Conservation (phyloP, 2,797 vertebrate species). For the Xenops minutus region DNA sequence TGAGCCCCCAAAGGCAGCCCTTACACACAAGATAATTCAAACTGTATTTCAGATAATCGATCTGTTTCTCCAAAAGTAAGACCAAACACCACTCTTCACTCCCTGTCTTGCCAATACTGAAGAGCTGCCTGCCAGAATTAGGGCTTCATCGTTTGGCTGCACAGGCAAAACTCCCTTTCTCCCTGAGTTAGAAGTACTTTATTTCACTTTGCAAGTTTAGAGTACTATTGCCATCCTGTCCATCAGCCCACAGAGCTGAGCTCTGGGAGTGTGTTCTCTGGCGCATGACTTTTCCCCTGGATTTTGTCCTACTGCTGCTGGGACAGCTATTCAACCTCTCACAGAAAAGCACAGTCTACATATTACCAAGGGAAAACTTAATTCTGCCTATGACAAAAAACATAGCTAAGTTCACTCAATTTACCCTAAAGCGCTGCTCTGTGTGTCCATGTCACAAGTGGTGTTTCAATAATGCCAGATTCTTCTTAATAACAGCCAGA, state of each 20-base stretch:
- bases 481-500: not conserved
- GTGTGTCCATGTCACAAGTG: not conserved
- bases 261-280: not conserved
- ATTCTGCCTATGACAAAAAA: not conserved
- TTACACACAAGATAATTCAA: not conserved
- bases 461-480: not conserved
- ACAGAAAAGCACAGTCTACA: not conserved
- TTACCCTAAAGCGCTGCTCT: not conserved
- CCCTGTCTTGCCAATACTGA: not conserved
- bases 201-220: not conserved
- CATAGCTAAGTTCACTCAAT: not conserved
- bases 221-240: not conserved
- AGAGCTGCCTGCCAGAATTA: not conserved
- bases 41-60: not conserved
- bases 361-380: conserved; percentile 25
- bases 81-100: not conserved
- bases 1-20: not conserved
- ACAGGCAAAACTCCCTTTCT: not conserved
- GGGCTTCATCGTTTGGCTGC: not conserved
- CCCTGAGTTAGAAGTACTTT: not conserved
- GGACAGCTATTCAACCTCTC: not conserved
- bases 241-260: not conserved
- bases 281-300: conserved; percentile 7
- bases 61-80: not conserved
- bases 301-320: not conserved